These are phyloP conservation scores for Kryptopterus vitreolus DNA, from an alignment of 2,797 vertebrate species.

Conservation along the genomic window DNA sequence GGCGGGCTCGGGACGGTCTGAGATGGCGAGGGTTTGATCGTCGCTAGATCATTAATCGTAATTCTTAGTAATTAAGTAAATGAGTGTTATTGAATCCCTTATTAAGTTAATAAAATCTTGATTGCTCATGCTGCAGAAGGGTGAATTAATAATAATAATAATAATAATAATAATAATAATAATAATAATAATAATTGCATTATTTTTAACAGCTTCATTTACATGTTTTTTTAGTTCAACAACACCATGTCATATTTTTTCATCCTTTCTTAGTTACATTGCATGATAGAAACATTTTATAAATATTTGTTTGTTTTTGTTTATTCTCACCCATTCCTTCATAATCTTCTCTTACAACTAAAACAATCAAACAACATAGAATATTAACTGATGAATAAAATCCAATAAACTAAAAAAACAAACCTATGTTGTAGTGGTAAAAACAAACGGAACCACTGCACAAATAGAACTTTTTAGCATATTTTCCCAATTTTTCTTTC, in stretches of 20 bases:
- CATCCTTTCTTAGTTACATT: background rate
- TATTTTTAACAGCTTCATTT: background rate
- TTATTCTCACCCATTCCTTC: background rate
- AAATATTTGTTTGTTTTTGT: background rate
- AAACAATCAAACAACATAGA: background rate
- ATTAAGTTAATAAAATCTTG: background rate
- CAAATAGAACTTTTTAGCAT: background rate
- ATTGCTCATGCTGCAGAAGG: background rate
- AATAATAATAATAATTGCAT: too few relatives aligned
- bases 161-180: too few relatives aligned
- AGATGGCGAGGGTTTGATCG: background rate
- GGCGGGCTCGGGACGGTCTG: slow-evolving; percentile 18
- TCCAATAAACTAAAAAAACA: background rate
- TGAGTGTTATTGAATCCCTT: background rate
- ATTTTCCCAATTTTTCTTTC: background rate
- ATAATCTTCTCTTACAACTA: background rate
- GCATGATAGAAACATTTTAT: background rate
- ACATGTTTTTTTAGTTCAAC: too few relatives aligned
- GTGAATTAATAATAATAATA: background rate
- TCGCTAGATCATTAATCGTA: background rate
- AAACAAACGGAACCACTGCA: background rate
- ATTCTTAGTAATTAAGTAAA: background rate
- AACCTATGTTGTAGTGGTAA: background rate
- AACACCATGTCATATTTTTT: background rate
- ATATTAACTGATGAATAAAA: background rate